These are phyloP conservation scores for Rhyacophila evoluta DNA, from an alignment of 2,888 invertebrate genomes.

Conservation along the genomic window DNA sequence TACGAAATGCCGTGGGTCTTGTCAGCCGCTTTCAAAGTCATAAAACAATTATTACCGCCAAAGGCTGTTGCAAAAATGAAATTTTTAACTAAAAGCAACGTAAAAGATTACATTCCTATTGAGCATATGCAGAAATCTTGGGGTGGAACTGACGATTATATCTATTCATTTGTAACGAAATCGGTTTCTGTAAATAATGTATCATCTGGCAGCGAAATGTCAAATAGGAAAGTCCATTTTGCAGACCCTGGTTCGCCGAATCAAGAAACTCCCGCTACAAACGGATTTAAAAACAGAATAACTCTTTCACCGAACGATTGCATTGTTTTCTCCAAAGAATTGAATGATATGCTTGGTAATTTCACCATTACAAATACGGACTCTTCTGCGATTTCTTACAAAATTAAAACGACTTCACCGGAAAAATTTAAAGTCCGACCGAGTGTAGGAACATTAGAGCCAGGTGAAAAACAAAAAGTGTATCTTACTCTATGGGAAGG, in stretches of 20 bases:
- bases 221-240: constrained; percentile 66
- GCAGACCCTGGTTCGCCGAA: constrained; percentile 56
- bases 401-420: constrained; percentile 96
- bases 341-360: constrained; percentile 76
- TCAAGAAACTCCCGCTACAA: constrained; percentile 55
- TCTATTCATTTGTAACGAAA: constrained; percentile 79
- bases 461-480: constrained; percentile 75
- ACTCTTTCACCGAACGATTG: constrained; percentile 76
- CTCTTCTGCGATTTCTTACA: constrained; percentile 65
- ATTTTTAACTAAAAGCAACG: constrained; percentile 80
- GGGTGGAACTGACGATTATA: constrained; percentile 84
- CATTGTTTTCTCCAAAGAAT: constrained; percentile 77
- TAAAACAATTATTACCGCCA: constrained; percentile 87
- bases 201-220: constrained; percentile 59
- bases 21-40: constrained; percentile 91
- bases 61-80: constrained; percentile 91
- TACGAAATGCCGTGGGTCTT: constrained; percentile 96
- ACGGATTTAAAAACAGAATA: constrained; percentile 62
- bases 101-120: constrained; percentile 80
- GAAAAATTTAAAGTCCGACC: constrained; percentile 95
- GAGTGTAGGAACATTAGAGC: constrained; percentile 80
- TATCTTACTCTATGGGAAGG: constrained; percentile 82
- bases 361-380: constrained; percentile 80
- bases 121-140: constrained; percentile 82
- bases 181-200: constrained; percentile 56